Percentiles rank a stretch among this genome's conserved stretches.
Evolutionary conservation across 2,113 vertebrate species (phyloP).

Genomic region (Gorsachius goisagi): DNA sequence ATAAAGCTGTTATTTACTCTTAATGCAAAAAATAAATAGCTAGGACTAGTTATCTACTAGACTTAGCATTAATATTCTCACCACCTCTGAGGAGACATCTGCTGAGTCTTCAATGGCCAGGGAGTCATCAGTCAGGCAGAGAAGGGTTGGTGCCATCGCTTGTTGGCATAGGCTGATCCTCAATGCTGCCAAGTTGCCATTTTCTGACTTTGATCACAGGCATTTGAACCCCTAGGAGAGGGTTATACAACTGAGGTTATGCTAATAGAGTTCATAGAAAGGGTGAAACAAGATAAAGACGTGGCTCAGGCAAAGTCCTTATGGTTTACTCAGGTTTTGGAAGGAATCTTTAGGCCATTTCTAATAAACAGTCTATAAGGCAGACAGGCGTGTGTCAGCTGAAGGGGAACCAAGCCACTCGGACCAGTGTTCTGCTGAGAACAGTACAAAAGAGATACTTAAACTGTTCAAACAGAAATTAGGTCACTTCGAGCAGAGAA

Average conservation of each 20-base stretch:
- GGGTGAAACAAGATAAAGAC: not conserved
- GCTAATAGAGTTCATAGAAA: not conserved
- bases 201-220: not conserved
- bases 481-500: not conserved
- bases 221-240: not conserved
- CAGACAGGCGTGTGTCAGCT: not conserved
- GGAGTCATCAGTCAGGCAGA: not conserved
- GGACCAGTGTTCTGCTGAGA: not conserved
- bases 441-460: not conserved
- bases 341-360: not conserved
- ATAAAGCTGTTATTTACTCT: not conserved
- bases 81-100: not conserved
- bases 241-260: not conserved
- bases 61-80: not conserved
- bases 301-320: not conserved
- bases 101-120: not conserved
- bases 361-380: not conserved
- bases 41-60: not conserved
- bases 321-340: not conserved
- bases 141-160: not conserved
- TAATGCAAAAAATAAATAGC: not conserved
- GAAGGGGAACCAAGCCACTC: not conserved
- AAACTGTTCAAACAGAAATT: not conserved
- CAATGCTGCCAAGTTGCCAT: not conserved
- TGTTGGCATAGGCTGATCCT: not conserved